phyloP scores from a whole-genome alignment of 2,888 invertebrate genomes.

The Meteorus cinctellus region DNA sequence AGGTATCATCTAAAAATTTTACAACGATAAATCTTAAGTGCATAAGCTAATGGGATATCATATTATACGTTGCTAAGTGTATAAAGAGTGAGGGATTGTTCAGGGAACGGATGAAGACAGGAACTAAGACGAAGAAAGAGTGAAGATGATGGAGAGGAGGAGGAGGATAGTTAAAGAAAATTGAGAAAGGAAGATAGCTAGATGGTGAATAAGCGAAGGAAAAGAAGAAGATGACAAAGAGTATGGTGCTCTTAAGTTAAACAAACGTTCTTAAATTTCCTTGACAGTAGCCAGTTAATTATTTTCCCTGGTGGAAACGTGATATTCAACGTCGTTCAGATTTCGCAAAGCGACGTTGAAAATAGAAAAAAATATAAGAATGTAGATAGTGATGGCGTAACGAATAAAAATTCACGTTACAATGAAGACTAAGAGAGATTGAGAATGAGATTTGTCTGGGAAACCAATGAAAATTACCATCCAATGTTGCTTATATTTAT shows the following conservation, averaged over 20 bases:
- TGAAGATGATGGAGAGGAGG: not conserved
- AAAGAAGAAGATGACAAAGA: slow-evolving; percentile 37
- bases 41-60: slow-evolving; percentile 51
- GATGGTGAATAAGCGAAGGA: slow-evolving; percentile 11
- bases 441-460: slow-evolving; percentile 34
- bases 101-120: slow-evolving; percentile 35
- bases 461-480: slow-evolving; percentile 37
- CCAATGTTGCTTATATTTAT: slow-evolving; percentile 40
- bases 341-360: slow-evolving; percentile 46
- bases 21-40: slow-evolving; percentile 60
- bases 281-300: slow-evolving; percentile 62
- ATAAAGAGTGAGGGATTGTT: slow-evolving; percentile 50
- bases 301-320: slow-evolving; percentile 63
- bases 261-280: slow-evolving; percentile 68
- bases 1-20: slow-evolving; percentile 31
- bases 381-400: slow-evolving; percentile 32
- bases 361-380: slow-evolving; percentile 27
- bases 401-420: slow-evolving; percentile 43
- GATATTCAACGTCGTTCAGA: slow-evolving; percentile 56
- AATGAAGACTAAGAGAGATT: slow-evolving; percentile 42
- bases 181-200: not conserved
- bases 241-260: slow-evolving; percentile 60
- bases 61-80: slow-evolving; percentile 35
- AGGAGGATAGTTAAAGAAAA: not conserved
- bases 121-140: slow-evolving; percentile 28